Percentiles rank a stretch among this genome's conserved stretches.
These are phyloP conservation scores for Steinernema khuongi DNA, from an alignment of 1,140 invertebrate species.

Conservation along the genomic window DNA sequence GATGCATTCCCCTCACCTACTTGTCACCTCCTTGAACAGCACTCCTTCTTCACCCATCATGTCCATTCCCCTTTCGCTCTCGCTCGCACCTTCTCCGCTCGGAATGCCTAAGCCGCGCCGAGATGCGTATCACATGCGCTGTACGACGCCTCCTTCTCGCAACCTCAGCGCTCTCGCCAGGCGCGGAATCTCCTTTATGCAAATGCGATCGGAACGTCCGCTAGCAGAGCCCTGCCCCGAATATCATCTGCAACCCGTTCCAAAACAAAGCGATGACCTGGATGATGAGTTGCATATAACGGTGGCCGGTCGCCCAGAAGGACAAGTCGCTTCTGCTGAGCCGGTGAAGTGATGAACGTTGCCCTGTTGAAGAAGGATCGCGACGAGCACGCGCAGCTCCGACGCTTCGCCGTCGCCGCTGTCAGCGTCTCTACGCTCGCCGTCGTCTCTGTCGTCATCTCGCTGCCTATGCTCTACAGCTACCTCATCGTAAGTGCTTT, in stretches of 20 bases:
- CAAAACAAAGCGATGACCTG: conserved; percentile 5
- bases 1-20: neutral
- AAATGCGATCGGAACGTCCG: neutral
- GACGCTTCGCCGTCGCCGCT: neutral
- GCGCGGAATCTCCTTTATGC: no score
- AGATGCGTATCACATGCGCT: no score
- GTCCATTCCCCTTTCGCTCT: no score
- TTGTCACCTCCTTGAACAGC: no score
- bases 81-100: no score
- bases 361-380: neutral
- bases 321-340: neutral
- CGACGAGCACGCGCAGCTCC: neutral
- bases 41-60: no score
- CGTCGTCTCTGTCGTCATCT: conserved; percentile 4
- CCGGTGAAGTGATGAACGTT: neutral
- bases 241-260: conserved; percentile 8
- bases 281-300: neutral
- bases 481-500: conserved; percentile 1
- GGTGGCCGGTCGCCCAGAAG: neutral
- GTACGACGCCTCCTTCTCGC: no score
- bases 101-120: no score
- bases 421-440: neutral
- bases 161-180: no score
- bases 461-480: neutral
- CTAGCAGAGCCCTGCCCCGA: neutral